A percentile compares a stretch with the other conserved stretches of the same genome.
Evolutionary conservation across 2,888 invertebrate species (phyloP).

Genomic region (Drosophila vallismaia): DNA sequence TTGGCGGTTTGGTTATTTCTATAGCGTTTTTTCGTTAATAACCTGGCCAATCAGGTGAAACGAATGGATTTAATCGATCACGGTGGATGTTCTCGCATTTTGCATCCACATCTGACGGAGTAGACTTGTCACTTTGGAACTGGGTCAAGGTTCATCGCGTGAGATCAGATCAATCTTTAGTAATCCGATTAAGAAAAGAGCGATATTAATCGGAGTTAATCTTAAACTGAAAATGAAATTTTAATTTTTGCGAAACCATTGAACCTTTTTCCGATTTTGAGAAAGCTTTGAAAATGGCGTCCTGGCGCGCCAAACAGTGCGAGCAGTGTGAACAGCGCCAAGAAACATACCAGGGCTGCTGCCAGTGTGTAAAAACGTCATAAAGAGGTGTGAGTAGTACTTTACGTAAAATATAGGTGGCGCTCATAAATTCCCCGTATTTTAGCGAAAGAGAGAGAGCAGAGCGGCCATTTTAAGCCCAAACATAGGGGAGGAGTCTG

Average conservation of each 20-base stretch:
- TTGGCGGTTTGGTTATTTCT: background rate
- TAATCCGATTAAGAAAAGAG: background rate
- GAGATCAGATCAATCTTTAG: conserved; percentile 9
- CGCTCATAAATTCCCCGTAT: background rate
- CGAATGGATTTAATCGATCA: conserved; percentile 25
- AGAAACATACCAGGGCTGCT: no score
- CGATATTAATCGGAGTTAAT: no score
- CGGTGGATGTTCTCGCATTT: background rate
- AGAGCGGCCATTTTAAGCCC: conserved; percentile 18
- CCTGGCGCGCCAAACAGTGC: background rate
- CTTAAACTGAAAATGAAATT: no score
- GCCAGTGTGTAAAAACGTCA: no score
- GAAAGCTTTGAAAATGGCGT: no score
- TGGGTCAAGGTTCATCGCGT: conserved; percentile 17
- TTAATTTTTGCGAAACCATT: no score
- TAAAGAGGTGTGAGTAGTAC: no score
- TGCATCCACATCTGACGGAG: background rate
- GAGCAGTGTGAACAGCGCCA: no score
- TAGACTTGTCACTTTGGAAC: conserved; percentile 1
- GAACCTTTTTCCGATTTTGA: no score
- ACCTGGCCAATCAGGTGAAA: conserved; percentile 13
- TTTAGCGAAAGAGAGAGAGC: background rate
- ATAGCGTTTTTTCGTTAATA: conserved; percentile 1
- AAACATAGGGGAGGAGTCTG: conserved; percentile 26
- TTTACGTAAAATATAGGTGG: background rate